Evolutionary conservation across 2,113 vertebrate genomes (phyloP).

Genomic region (Chaetodon trifascialis): DNA sequence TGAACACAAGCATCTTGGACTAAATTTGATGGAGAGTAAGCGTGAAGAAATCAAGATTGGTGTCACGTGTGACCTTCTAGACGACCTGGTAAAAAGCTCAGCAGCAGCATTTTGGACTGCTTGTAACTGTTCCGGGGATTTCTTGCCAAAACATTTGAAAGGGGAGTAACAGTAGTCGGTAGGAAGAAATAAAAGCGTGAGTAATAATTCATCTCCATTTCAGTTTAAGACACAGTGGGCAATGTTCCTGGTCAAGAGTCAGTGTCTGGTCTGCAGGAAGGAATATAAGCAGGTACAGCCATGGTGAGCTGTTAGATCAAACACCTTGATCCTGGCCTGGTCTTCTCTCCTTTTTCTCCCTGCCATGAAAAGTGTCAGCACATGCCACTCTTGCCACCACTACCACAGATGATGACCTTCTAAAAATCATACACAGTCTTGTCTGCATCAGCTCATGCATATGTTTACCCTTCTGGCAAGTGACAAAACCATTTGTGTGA

Average conservation of each 20-base stretch:
- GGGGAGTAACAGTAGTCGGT: no score
- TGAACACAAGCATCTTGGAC: no score
- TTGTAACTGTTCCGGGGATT: no score
- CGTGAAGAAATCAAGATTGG: not conserved
- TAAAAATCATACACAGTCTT: not conserved
- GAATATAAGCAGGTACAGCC: not conserved
- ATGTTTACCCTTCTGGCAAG: not conserved
- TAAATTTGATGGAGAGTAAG: not conserved
- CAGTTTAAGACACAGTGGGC: no score
- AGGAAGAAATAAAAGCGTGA: no score
- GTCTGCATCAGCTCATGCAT: not conserved
- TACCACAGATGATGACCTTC: constrained; percentile 1
- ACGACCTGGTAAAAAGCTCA: not conserved
- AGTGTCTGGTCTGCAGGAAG: not conserved
- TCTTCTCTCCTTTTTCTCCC: not conserved
- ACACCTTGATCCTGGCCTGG: not conserved
- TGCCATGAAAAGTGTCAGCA: not conserved
- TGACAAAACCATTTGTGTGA: not conserved
- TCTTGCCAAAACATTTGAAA: no score
- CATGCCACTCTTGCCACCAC: not conserved
- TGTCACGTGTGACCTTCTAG: not conserved
- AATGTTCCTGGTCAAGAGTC: not conserved
- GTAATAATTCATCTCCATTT: no score
- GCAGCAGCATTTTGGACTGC: no score
- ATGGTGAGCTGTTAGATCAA: not conserved